A percentile compares a stretch with the other conserved stretches of the same genome.
phyloP scores from a whole-genome alignment of 2,888 invertebrate genomes.

The Ectropis crepuscularia region DNA sequence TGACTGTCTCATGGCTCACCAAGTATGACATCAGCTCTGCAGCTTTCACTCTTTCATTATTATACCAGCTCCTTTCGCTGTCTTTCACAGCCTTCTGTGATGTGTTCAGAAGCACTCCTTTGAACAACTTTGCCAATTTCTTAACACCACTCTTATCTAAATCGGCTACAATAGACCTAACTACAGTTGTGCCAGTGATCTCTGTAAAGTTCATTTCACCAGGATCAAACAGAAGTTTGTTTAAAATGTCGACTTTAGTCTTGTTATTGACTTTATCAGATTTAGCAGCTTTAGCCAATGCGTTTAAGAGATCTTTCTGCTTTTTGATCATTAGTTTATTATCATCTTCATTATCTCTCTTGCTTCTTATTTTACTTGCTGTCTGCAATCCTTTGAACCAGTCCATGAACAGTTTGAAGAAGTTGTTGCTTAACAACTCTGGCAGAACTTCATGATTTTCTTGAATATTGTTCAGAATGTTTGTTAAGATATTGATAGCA shows the following conservation, averaged over 20 bases:
- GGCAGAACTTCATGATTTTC: constrained; percentile 80
- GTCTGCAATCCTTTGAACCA: constrained; percentile 86
- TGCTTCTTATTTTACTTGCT: constrained; percentile 83
- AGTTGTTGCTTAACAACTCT: constrained; percentile 86
- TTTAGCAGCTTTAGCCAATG: constrained; percentile 78
- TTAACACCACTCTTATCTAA: constrained; percentile 86
- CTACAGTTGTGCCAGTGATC: constrained; percentile 86
- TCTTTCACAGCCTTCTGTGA: constrained; percentile 79
- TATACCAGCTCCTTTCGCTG: constrained; percentile 86
- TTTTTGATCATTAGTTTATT: constrained; percentile 81
- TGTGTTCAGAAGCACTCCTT: constrained; percentile 84
- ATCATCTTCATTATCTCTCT: constrained; percentile 75
- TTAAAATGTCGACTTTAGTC: constrained; percentile 84
- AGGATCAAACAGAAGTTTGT: constrained; percentile 87
- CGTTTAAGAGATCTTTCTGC: constrained; percentile 83
- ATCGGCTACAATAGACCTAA: constrained; percentile 86
- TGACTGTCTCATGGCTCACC: constrained; percentile 80
- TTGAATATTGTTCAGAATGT: constrained; percentile 78
- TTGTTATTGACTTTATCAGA: constrained; percentile 75
- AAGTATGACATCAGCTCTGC: constrained; percentile 81
- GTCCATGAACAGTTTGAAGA: constrained; percentile 86
- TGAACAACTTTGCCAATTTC: constrained; percentile 86
- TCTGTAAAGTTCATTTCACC: constrained; percentile 91
- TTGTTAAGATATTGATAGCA: constrained; percentile 84
- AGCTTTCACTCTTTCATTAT: constrained; percentile 88